Base-by-base conservation (phyloP, 2,888 invertebrate species). In the Thymelicus sylvestris region DNA sequence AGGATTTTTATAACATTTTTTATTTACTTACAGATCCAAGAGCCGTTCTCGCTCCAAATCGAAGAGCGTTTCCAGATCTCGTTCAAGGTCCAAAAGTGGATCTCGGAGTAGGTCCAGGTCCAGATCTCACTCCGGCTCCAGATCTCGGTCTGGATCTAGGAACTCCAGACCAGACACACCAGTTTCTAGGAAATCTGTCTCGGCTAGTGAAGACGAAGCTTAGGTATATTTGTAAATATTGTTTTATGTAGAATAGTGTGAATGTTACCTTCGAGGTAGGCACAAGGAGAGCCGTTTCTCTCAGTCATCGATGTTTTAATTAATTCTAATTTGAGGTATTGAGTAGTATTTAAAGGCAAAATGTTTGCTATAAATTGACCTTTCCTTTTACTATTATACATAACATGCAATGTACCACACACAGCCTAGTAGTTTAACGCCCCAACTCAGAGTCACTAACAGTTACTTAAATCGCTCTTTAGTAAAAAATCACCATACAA, bases 131-230 rank as follows among this genome's bases (percentile, higher is more conserved):
- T 89, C 89, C 6, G 83, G 89, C 73, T 85, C 87, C 73, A 81
- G 90, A 0, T 88, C 89, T 0, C 78, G 90, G 2, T 87, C 90
- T 2, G 81, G 91, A 0, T 94, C 94, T 74, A 75, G 89, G 76
- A 79, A 93, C 80, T 93, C 94, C 1, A 82, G 94, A 52, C 92
- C 93, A 0, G 94, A 94, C 44, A 95, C 95, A 0, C 95, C 95
- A 0, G 94, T 94, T 15, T 95, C 95, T 3, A 89, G 95, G 66
- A 95, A 95, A 78, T 95, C 95, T 13, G 94, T 95, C 5, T 95
- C 95, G 0, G 95, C 95, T 8, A 95, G 95, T 77, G 95, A 95
- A 78, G 94, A 94, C 74, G 93, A 94, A 81, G 87, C 85, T 77
- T 93, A 89, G 80, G 44, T 60, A 72, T 72, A 72, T 60, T 68